These are phyloP conservation scores for Acridotheres tristis DNA, from an alignment of 2,797 vertebrate species.

Conservation along the genomic window DNA sequence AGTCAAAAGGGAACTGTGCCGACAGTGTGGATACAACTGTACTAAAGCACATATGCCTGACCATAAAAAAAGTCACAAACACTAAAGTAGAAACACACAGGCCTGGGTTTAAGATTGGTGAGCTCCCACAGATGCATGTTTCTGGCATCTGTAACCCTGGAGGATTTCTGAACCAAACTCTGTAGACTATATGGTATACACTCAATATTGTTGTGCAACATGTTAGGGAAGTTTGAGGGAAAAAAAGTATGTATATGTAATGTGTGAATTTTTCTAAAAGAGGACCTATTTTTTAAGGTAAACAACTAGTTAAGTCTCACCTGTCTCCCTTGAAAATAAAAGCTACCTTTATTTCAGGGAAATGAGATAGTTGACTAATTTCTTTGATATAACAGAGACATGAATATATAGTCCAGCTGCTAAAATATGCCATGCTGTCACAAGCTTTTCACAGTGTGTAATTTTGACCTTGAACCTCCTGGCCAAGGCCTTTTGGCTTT, in stretches of 20 bases:
- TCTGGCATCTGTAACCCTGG: not conserved
- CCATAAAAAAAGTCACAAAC: not conserved
- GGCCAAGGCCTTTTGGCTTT: not conserved
- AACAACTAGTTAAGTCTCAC: not conserved
- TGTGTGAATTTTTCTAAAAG: not conserved
- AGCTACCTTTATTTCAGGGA: not conserved
- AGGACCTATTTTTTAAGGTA: not conserved
- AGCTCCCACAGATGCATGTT: not conserved
- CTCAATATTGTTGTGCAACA: not conserved
- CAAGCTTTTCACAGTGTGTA: not conserved
- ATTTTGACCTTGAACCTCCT: not conserved
- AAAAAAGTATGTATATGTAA: not conserved
- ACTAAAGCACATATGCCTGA: not conserved
- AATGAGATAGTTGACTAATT: not conserved
- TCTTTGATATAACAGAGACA: not conserved
- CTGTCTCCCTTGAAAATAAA: not conserved
- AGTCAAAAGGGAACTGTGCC: not conserved
- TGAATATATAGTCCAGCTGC: not conserved
- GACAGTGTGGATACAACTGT: not conserved
- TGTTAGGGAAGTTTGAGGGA: not conserved
- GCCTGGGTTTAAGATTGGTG: not conserved
- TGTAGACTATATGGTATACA: not conserved
- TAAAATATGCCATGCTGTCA: not conserved
- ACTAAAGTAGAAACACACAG: not conserved
- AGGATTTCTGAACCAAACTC: not conserved